Base-by-base conservation (phyloP, 2,797 vertebrate genomes). In the Potorous gilbertii region DNA sequence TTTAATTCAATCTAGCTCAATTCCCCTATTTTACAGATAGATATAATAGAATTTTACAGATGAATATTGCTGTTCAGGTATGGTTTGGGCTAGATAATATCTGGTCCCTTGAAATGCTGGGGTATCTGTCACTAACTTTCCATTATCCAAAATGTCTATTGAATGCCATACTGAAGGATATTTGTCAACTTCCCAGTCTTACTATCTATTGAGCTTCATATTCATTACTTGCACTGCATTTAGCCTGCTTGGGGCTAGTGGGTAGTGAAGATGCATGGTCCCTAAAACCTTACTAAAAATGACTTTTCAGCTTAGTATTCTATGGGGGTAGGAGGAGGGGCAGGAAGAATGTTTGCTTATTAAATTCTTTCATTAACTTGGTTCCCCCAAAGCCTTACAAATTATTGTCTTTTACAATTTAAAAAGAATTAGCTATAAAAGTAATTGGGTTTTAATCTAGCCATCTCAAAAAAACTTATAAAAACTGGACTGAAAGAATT, bases 391-490 rank as follows among this genome's bases (percentile, higher is more conserved):
- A 87, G 40, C 9, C 40, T 50, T 27, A 6, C 0, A 50, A 87
- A 40, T 74, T 8, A 74, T 16, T 34, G 12, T 74, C 14, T 74
- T 74, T 74, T n/a, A 74, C 62, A n/a, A 81, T 87, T 40, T 87
- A 50, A 87, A 46, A 81, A 50, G 74, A 87, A 46, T 87, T 87
- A 87, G 40, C 21, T 46, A 12, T 16, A 50, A 50, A 81, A 87
- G 40, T 87, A 87, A 87, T 87, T 87, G 40, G 24, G 21, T 50
- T 87, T 87, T 87, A 50, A 87, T 46, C 40, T 50, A 46, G n/a
- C 18, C 46, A 87, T 87, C 74, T 87, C 74, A 87, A 87, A 87
- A 87, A 11, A 87, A 50, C 93, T 95, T n/a, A 50, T 50, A 57
- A 94, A 91, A 57, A 55, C 93, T 90, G 27, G 9, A 90, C 90